phyloP scores from a whole-genome alignment of 2,888 invertebrate genomes.

The Ochlodes sylvanus region DNA sequence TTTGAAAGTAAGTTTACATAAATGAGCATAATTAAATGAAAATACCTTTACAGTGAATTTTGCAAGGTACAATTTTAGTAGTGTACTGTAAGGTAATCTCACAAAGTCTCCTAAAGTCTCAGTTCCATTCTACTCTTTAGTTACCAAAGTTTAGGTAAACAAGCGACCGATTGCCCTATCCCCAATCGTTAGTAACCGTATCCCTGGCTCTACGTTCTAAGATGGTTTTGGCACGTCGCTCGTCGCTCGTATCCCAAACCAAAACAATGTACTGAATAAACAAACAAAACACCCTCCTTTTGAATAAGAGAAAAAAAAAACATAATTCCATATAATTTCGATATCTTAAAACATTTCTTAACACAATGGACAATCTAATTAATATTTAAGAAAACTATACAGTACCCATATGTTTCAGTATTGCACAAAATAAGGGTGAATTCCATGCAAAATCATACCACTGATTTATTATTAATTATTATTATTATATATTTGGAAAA shows the following conservation, averaged over 20 bases:
- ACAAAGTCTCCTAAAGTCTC: no score
- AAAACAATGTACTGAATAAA: conserved; percentile 44
- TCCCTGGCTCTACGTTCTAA: conserved; percentile 56
- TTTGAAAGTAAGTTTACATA: no score
- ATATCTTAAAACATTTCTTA: conserved; percentile 59
- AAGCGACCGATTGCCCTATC: no score
- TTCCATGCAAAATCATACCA: conserved; percentile 75
- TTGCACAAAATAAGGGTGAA: conserved; percentile 68
- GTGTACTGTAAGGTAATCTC: no score
- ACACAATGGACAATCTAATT: conserved; percentile 62
- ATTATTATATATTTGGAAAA: conserved; percentile 38
- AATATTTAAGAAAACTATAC: conserved; percentile 63
- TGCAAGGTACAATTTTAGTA: no score
- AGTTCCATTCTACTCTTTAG: no score
- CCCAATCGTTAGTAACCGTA: conserved; percentile 41
- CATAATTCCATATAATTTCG: conserved; percentile 57
- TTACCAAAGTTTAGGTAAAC: no score
- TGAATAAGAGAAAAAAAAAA: conserved; percentile 56
- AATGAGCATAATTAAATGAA: no score
- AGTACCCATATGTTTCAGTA: conserved; percentile 71
- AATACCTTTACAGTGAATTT: no score
- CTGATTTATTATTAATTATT: conserved; percentile 48
- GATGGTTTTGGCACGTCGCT: conserved; percentile 74
- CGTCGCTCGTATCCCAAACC: conserved; percentile 45
- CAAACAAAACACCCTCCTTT: conserved; percentile 41